Percentiles rank a stretch among this genome's conserved stretches.
phyloP scores from a whole-genome alignment of 2,113 vertebrate species.

The Condylura cristata region DNA sequence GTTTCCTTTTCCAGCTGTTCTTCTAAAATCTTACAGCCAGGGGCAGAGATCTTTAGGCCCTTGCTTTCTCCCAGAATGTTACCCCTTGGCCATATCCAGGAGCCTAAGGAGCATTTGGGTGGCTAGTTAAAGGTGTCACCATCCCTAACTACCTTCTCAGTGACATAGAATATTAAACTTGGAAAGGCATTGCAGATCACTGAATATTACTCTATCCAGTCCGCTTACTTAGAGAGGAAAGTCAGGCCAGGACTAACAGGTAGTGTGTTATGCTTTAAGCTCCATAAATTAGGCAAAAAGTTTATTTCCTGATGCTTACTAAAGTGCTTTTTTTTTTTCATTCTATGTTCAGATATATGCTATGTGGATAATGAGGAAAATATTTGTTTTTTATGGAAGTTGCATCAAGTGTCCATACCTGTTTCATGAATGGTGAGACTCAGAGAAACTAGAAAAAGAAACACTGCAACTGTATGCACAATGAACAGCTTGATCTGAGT shows the following conservation, averaged over 20 bases:
- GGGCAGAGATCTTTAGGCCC: background rate
- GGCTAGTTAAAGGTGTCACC: background rate
- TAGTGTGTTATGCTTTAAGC: background rate
- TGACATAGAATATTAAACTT: background rate
- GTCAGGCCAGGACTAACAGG: background rate
- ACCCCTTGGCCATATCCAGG: background rate
- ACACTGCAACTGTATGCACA: background rate
- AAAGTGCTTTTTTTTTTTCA: background rate
- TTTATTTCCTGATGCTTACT: fast-evolving
- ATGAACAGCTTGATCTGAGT: background rate
- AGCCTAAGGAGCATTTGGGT: background rate
- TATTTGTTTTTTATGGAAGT: background rate
- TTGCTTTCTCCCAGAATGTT: background rate
- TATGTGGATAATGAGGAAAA: background rate
- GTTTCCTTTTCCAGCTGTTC: constrained; percentile 41
- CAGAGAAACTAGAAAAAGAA: background rate
- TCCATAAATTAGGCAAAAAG: background rate
- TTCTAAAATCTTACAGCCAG: background rate
- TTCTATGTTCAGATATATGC: background rate
- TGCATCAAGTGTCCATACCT: background rate
- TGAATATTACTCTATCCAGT: background rate
- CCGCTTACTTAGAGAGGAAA: background rate
- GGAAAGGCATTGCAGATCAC: background rate
- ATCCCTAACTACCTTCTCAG: background rate
- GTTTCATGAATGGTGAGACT: background rate